Percentiles rank a stretch among this genome's conserved stretches.
Evolutionary conservation across 2,797 vertebrate genomes (phyloP).

Genomic region (Pampus argenteus): DNA sequence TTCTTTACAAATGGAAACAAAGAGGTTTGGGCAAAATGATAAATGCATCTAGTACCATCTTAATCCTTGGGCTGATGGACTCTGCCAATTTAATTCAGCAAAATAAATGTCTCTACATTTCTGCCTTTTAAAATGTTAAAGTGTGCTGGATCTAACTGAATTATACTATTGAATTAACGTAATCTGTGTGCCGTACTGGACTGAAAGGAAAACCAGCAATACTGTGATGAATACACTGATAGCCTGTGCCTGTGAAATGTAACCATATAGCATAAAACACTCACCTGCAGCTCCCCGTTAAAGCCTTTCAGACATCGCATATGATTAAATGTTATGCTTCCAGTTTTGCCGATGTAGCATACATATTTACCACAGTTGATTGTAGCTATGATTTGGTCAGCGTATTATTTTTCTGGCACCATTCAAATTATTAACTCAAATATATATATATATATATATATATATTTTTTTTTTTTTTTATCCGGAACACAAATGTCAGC

Average conservation of each 20-base stretch:
- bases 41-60: not conserved
- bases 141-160: conserved; percentile 21
- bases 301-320: not conserved
- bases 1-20: conserved; percentile 34
- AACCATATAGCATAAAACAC: conserved; percentile 9
- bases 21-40: not conserved
- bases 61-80: conserved; percentile 8
- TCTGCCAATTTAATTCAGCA: conserved; percentile 10
- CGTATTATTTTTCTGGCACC: not conserved
- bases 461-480: not conserved
- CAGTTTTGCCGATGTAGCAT: not conserved
- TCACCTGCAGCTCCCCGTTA: not conserved
- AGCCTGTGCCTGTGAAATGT: not conserved
- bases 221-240: conserved; percentile 13
- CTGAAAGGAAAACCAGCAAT: conserved; percentile 7
- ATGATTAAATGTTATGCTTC: not conserved
- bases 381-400: not conserved
- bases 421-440: conserved; percentile 14
- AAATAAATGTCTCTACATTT: conserved; percentile 16
- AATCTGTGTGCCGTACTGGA: conserved; percentile 12
- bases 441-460: no score
- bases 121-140: conserved; percentile 23
- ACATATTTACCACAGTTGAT: not conserved
- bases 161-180: no score
- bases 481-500: not conserved